phyloP scores from a whole-genome alignment of 2,797 vertebrate genomes.

The Sparus aurata region DNA sequence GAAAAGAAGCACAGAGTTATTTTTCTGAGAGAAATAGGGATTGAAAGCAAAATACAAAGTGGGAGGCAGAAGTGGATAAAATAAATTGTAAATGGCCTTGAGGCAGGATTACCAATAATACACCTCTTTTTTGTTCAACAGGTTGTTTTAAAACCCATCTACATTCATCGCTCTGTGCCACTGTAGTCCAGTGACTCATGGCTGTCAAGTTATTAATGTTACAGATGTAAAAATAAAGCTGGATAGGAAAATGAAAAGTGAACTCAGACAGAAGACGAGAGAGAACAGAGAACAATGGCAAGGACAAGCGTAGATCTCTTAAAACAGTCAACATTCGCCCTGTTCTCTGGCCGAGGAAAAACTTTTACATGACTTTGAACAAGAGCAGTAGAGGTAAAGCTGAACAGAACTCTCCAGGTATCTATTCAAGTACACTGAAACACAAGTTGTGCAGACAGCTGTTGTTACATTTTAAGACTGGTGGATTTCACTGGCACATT shows the following conservation, averaged over 20 bases:
- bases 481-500: conserved; percentile 13
- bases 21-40: conserved; percentile 4
- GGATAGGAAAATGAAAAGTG: conserved; percentile 34
- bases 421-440: conserved; percentile 2
- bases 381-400: not conserved
- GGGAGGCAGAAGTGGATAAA: conserved; percentile 36
- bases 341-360: conserved; percentile 28
- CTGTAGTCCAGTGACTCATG: conserved; percentile 38
- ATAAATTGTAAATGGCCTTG: conserved; percentile 45
- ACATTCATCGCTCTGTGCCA: conserved; percentile 35
- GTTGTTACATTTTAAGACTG: not conserved
- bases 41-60: conserved; percentile 40
- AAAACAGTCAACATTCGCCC: conserved; percentile 32
- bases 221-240: conserved; percentile 45
- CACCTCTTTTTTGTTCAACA: conserved; percentile 42
- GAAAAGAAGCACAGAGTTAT: not conserved
- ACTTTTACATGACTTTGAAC: conserved; percentile 47
- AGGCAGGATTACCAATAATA: conserved; percentile 51
- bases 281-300: conserved; percentile 48
- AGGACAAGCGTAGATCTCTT: conserved; percentile 38
- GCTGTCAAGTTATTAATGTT: conserved; percentile 33
- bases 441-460: not conserved
- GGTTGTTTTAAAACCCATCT: conserved; percentile 40
- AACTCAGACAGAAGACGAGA: conserved; percentile 6
- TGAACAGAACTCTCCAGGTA: conserved; percentile 10